Conservation (phyloP, 2,888 invertebrate species). For the Andrena flavipes region DNA sequence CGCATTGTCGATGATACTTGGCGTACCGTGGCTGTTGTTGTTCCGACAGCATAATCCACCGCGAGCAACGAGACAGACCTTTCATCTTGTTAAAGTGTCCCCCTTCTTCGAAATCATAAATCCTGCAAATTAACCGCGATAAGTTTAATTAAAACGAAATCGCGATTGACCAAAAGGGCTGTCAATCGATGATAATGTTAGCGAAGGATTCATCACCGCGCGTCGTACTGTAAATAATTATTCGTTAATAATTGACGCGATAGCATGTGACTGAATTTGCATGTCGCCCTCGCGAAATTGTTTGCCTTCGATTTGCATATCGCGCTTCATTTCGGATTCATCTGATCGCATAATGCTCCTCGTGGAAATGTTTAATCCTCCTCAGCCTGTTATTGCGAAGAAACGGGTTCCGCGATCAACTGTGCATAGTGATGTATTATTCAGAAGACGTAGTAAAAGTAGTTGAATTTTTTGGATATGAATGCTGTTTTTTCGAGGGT, state of each 20-base stretch:
- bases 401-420: neutral
- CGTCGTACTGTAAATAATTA: neutral
- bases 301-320: constrained; percentile 3
- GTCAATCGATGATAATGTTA: neutral
- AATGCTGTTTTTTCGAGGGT: too few species aligned
- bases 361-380: neutral
- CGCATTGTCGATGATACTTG: constrained; percentile 58
- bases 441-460: neutral
- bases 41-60: constrained; percentile 43
- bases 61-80: constrained; percentile 15
- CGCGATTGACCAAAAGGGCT: neutral
- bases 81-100: constrained; percentile 15
- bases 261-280: neutral
- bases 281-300: neutral
- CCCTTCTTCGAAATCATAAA: neutral
- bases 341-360: neutral
- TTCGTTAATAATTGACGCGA: neutral
- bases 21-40: constrained; percentile 26
- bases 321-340: neutral
- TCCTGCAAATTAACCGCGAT: neutral
- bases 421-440: neutral
- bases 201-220: neutral
- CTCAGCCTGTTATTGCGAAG: neutral
- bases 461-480: too few species aligned
- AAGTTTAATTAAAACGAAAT: neutral